phyloP scores from a whole-genome alignment of 2,113 vertebrate species.

The Camelus dromedarius region DNA sequence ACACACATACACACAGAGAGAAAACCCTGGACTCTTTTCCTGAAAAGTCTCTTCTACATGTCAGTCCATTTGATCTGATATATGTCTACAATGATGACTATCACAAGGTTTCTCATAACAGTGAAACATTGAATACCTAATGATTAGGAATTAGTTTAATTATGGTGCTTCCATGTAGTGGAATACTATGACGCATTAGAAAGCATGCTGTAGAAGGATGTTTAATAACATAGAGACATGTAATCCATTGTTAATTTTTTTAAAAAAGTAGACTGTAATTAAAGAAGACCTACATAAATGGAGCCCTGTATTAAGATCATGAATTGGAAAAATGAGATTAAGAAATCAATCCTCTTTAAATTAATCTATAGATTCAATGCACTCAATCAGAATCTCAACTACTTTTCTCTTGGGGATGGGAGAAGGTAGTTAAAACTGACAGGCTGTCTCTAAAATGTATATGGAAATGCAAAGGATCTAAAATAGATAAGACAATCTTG shows the following conservation, averaged over 20 bases:
- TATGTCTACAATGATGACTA: not conserved
- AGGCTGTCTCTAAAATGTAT: not conserved
- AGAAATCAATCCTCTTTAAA: not conserved
- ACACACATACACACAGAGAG: not conserved
- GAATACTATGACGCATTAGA: not conserved
- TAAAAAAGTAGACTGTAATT: not conserved
- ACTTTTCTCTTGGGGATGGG: not conserved
- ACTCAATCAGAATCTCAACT: not conserved
- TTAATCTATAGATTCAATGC: not conserved
- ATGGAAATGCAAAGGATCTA: not conserved
- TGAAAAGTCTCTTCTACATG: not conserved
- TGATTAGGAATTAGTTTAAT: not conserved
- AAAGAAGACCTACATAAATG: conserved; percentile 14
- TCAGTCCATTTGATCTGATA: not conserved
- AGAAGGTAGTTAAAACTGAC: not conserved
- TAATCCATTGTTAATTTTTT: not conserved
- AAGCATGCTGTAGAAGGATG: not conserved
- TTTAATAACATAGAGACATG: not conserved
- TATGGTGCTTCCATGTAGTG: not conserved
- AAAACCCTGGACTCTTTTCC: not conserved
- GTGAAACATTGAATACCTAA: not conserved
- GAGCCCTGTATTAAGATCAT: not conserved
- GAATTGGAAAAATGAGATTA: not conserved
- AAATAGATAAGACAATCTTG: not conserved
- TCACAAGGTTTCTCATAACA: not conserved